Percentiles rank a stretch among this genome's conserved stretches.
These are phyloP conservation scores for Poecilia latipinna DNA, from an alignment of 2,113 vertebrate species.

Conservation along the genomic window DNA sequence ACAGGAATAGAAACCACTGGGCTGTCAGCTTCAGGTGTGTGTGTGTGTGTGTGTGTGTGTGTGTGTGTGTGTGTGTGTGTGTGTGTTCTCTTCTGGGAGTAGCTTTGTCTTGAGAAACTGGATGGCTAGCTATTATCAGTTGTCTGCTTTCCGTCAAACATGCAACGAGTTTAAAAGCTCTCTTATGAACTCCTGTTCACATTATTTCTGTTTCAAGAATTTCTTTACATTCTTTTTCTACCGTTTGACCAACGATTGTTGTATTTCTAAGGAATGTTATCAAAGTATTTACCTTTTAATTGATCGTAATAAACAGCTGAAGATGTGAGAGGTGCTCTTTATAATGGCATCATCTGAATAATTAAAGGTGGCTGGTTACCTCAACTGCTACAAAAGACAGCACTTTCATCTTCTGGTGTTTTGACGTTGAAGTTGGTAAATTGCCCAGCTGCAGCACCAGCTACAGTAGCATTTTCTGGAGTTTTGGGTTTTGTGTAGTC, in stretches of 20 bases:
- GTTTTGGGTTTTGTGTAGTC: background rate
- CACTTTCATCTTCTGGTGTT: background rate
- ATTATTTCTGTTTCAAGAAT: background rate
- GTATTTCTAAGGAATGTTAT: background rate
- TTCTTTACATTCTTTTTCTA: background rate
- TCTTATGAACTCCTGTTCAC: background rate
- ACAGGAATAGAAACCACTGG: slow-evolving; percentile 27
- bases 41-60: too few species aligned
- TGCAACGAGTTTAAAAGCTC: background rate
- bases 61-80: too few species aligned
- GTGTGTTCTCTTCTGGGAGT: slow-evolving; percentile 11
- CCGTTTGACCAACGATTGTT: background rate
- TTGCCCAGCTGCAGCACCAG: background rate
- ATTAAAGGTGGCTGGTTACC: background rate
- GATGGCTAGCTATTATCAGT: slow-evolving; percentile 15
- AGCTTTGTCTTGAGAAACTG: slow-evolving; percentile 23
- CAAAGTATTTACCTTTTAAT: slow-evolving; percentile 5
- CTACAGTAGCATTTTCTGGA: slow-evolving; percentile 18
- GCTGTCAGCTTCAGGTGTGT: slow-evolving; percentile 57
- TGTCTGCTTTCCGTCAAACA: slow-evolving; percentile 15
- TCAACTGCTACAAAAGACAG: background rate
- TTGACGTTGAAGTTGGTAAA: background rate
- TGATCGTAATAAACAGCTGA: background rate
- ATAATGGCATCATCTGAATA: background rate
- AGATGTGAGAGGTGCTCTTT: background rate